Evolutionary conservation across 2,888 invertebrate species (phyloP).

Genomic region (Temnothorax rugatulus): DNA sequence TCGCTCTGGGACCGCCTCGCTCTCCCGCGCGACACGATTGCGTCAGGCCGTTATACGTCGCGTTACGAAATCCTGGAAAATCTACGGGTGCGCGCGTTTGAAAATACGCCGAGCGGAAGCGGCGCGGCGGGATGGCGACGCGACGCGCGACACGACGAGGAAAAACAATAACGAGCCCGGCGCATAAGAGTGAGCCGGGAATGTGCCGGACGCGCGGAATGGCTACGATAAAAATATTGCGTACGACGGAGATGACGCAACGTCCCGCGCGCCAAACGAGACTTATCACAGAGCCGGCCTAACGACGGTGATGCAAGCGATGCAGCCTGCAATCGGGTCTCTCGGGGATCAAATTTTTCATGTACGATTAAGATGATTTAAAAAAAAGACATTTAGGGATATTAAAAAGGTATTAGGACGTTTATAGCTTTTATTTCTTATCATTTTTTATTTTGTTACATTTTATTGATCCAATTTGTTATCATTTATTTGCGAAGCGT

Average conservation of each 20-base stretch:
- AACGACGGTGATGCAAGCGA: slow-evolving; percentile 3
- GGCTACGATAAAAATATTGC: slow-evolving; percentile 52
- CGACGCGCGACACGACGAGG: slow-evolving; percentile 3
- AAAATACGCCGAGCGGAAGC: slow-evolving; percentile 54
- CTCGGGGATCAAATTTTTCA: neutral
- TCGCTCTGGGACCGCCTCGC: slow-evolving; percentile 18
- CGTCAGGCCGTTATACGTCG: slow-evolving; percentile 60
- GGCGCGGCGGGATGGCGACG: slow-evolving; percentile 19
- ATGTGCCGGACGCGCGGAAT: slow-evolving; percentile 36
- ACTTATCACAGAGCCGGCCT: slow-evolving; percentile 34
- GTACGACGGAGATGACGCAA: slow-evolving; percentile 40
- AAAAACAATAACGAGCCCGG: slow-evolving; percentile 47
- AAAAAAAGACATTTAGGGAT: neutral
- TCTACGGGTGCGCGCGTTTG: slow-evolving; percentile 63
- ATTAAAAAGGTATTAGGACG: neutral
- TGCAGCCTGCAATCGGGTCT: neutral
- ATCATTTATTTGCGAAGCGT: neutral
- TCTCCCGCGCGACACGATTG: slow-evolving; percentile 53
- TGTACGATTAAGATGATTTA: neutral
- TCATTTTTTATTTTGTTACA: neutral
- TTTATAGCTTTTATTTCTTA: neutral
- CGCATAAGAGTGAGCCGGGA: slow-evolving; percentile 1
- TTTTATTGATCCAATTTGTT: neutral
- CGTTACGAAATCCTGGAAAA: slow-evolving; percentile 76
- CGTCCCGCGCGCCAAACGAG: slow-evolving; percentile 33